Conservation (phyloP, 2,113 vertebrate genomes). For the Notechis scutatus region DNA sequence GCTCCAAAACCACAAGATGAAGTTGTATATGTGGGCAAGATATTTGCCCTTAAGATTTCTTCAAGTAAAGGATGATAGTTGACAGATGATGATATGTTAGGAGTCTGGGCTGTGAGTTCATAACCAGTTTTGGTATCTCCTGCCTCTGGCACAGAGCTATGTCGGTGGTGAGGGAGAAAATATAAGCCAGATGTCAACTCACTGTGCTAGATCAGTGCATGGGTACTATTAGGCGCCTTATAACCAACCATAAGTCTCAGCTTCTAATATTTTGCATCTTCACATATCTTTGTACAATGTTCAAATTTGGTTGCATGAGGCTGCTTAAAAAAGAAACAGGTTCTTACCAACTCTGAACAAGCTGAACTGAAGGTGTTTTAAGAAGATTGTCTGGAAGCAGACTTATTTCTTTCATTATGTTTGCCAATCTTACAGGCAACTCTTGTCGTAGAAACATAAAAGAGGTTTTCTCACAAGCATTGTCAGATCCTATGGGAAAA, state of each 20-base stretch:
- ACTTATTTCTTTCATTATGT: constrained; percentile 98
- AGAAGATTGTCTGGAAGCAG: constrained; percentile 92
- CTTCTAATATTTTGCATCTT: not conserved
- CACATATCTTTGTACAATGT: not conserved
- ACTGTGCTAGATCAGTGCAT: not conserved
- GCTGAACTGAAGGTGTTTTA: constrained; percentile 86
- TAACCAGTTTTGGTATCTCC: not conserved
- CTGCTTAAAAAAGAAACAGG: not conserved
- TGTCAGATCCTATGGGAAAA: constrained; percentile 80
- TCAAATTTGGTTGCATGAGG: not conserved
- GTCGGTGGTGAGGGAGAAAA: not conserved
- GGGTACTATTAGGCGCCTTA: not conserved
- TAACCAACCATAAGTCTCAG: not conserved
- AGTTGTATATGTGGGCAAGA: not conserved
- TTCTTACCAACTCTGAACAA: constrained; percentile 93
- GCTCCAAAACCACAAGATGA: not conserved
- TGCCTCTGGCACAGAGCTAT: not conserved
- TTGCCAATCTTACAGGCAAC: constrained; percentile 89
- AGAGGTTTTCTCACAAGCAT: constrained; percentile 94
- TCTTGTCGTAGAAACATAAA: constrained; percentile 94
- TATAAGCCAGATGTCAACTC: not conserved
- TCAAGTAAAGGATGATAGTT: not conserved
- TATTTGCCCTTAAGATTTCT: not conserved
- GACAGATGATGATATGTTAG: not conserved
- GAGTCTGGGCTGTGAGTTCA: not conserved